These are phyloP conservation scores for Hiodon alosoides DNA, from an alignment of 2,113 vertebrate species.

Conservation along the genomic window DNA sequence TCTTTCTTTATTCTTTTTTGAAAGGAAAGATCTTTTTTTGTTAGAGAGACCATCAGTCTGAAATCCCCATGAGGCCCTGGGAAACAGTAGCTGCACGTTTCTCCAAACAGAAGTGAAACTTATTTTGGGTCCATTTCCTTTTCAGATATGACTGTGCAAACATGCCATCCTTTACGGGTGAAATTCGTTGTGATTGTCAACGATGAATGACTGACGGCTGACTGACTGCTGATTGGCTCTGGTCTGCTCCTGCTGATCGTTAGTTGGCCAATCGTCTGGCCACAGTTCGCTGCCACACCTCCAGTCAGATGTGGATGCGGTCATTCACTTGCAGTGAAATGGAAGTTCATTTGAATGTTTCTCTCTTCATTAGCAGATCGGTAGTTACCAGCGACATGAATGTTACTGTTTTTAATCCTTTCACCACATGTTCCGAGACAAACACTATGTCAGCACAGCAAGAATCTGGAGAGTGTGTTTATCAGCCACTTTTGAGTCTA, in stretches of 20 bases:
- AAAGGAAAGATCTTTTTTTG: conserved; percentile 6
- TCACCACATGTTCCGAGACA: background rate
- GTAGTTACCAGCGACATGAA: background rate
- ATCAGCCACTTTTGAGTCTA: background rate
- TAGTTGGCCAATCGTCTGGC: background rate
- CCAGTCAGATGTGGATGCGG: background rate
- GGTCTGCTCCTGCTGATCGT: background rate
- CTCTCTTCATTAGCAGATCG: background rate
- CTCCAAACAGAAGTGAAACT: background rate
- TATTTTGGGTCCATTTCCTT: background rate
- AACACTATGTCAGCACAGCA: background rate
- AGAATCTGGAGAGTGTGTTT: background rate
- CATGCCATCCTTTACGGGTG: background rate
- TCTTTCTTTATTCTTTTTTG: background rate
- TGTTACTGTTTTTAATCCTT: background rate
- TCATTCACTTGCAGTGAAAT: background rate
- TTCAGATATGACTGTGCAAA: background rate
- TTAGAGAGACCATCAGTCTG: conserved; percentile 1
- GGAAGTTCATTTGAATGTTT: background rate
- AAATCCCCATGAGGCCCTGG: background rate
- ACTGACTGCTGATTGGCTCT: background rate
- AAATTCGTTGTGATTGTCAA: background rate
- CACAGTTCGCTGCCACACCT: background rate
- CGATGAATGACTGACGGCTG: background rate
- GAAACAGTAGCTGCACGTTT: conserved; percentile 2